These are phyloP conservation scores for Drosophila pruinosa DNA, from an alignment of 1,140 invertebrate species.

Conservation along the genomic window DNA sequence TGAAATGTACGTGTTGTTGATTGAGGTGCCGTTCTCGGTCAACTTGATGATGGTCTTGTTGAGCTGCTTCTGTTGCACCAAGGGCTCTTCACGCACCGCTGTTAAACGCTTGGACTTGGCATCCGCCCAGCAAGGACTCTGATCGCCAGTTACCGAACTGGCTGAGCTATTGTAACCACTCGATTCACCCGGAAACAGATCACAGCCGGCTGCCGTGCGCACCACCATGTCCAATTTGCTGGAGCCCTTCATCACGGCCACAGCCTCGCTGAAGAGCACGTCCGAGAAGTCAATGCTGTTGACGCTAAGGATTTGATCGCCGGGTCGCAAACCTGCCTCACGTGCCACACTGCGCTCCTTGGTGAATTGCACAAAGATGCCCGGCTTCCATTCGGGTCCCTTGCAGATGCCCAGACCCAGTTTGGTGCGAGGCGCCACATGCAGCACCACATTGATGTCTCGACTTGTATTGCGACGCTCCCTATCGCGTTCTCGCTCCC, in stretches of 20 bases:
- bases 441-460: constrained; percentile 86
- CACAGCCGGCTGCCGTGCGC: constrained; percentile 88
- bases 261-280: constrained; percentile 91
- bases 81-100: constrained; percentile 86
- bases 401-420: constrained; percentile 91
- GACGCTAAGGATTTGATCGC: constrained; percentile 95
- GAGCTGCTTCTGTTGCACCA: constrained; percentile 83
- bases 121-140: constrained; percentile 86
- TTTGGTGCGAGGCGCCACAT: constrained; percentile 87
- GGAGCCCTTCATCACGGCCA: constrained; percentile 90
- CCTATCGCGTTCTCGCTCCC: constrained; percentile 2
- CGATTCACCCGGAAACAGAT: constrained; percentile 90
- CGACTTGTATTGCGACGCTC: constrained; percentile 48
- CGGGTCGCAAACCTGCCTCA: constrained; percentile 93
- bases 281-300: constrained; percentile 92
- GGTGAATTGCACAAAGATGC: constrained; percentile 96
- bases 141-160: constrained; percentile 89
- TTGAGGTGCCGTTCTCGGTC: constrained; percentile 87
- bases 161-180: constrained; percentile 92
- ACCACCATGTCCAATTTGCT: constrained; percentile 89
- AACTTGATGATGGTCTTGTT: constrained; percentile 88
- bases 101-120: constrained; percentile 85
- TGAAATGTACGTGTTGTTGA: constrained; percentile 72
- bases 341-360: constrained; percentile 93
- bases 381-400: constrained; percentile 92